phyloP scores from a whole-genome alignment of 2,113 vertebrate species.

The Albula goreensis region DNA sequence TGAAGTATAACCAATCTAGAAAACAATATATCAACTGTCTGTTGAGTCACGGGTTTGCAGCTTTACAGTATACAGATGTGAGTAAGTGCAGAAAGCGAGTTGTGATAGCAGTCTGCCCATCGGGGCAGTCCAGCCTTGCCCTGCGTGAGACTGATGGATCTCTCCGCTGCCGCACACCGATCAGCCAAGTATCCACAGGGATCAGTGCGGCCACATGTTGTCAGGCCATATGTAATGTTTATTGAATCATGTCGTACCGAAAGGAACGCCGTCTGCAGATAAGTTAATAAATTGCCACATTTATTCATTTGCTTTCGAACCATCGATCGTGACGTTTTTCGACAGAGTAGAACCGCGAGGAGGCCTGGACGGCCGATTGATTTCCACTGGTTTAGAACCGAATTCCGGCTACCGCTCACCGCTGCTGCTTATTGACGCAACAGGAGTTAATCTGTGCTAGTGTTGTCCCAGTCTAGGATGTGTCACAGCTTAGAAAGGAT shows the following conservation, averaged over 20 bases:
- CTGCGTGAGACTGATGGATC: conserved; percentile 4
- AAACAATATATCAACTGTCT: neutral
- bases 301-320: conserved; percentile 16
- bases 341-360: neutral
- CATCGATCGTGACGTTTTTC: conserved; percentile 6
- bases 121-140: neutral
- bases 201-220: neutral
- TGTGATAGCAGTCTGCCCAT: neutral
- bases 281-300: conserved; percentile 1
- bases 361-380: neutral
- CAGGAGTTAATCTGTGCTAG: too few species aligned
- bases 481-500: neutral
- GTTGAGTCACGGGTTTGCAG: neutral
- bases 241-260: neutral
- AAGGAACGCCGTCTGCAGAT: neutral
- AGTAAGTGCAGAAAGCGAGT: neutral
- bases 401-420: neutral
- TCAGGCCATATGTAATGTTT: neutral
- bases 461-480: neutral
- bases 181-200: neutral
- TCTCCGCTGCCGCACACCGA: neutral
- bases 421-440: neutral
- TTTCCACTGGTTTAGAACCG: neutral
- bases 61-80: neutral
- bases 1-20: neutral